phyloP scores from a whole-genome alignment of 2,797 vertebrate species.

The Gallinago solitaria region DNA sequence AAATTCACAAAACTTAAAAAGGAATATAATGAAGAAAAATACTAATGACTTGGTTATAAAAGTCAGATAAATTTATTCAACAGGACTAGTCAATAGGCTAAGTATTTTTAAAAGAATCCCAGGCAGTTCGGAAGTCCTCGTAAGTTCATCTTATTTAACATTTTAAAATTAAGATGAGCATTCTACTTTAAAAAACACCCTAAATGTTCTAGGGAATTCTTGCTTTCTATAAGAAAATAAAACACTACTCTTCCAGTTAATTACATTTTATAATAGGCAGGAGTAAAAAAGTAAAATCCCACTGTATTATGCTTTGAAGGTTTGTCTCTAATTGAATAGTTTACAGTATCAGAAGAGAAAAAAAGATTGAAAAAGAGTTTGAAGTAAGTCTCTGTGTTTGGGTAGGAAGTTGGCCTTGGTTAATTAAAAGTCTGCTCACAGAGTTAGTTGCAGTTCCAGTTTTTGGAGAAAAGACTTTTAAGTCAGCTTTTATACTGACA shows the following conservation, averaged over 20 bases:
- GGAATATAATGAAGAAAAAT: not conserved
- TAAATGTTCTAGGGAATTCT: not conserved
- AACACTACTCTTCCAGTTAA: not conserved
- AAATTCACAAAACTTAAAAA: not conserved
- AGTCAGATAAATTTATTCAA: not conserved
- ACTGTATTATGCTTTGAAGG: not conserved
- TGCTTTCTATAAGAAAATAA: not conserved
- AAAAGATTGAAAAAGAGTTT: not conserved
- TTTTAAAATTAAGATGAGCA: not conserved
- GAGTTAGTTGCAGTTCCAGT: not conserved
- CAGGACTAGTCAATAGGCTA: not conserved
- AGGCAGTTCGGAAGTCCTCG: not conserved
- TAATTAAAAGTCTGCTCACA: not conserved
- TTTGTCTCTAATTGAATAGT: not conserved
- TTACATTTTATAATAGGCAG: not conserved
- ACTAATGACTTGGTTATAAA: not conserved
- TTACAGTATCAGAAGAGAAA: not conserved
- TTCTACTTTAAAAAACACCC: not conserved
- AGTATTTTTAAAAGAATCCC: not conserved
- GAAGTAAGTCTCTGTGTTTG: not conserved
- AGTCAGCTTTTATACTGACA: not conserved
- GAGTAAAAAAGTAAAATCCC: not conserved
- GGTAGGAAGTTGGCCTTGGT: not conserved
- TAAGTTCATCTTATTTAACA: not conserved
- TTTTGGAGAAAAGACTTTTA: not conserved